These are phyloP conservation scores for Pterocles burchelli DNA, from an alignment of 2,113 vertebrate genomes.

Conservation along the genomic window DNA sequence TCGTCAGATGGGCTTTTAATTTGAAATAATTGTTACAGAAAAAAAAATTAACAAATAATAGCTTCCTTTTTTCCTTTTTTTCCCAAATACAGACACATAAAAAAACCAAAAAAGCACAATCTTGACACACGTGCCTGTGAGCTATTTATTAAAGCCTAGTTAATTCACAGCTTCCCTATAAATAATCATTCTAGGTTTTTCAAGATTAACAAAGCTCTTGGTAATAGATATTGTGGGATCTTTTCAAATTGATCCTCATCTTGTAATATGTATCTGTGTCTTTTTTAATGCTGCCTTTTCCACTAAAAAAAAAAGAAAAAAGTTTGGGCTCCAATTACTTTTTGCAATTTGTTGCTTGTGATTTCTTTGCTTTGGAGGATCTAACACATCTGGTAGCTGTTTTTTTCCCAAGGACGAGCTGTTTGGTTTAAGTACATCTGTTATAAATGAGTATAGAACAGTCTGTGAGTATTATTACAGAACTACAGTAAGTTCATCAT, in stretches of 20 bases:
- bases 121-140: conserved; percentile 32
- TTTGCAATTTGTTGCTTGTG: conserved; percentile 30
- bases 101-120: conserved; percentile 41
- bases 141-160: conserved; percentile 50
- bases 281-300: conserved; percentile 15
- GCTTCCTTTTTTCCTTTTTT: background rate
- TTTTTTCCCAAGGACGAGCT: background rate
- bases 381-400: background rate
- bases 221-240: conserved; percentile 48
- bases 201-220: conserved; percentile 49
- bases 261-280: conserved; percentile 2
- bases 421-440: background rate
- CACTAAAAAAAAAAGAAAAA: background rate
- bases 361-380: conserved; percentile 28
- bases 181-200: conserved; percentile 59
- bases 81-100: background rate
- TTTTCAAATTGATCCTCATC: conserved; percentile 60
- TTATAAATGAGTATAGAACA: background rate
- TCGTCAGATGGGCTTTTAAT: conserved; percentile 72
- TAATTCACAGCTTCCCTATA: conserved; percentile 28
- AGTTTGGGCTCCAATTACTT: conserved; percentile 13
- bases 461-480: background rate
- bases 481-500: background rate
- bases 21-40: conserved; percentile 71
- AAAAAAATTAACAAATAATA: conserved; percentile 63